These are phyloP conservation scores for Elgaria multicarinata DNA, from an alignment of 2,113 vertebrate genomes.

Conservation along the genomic window DNA sequence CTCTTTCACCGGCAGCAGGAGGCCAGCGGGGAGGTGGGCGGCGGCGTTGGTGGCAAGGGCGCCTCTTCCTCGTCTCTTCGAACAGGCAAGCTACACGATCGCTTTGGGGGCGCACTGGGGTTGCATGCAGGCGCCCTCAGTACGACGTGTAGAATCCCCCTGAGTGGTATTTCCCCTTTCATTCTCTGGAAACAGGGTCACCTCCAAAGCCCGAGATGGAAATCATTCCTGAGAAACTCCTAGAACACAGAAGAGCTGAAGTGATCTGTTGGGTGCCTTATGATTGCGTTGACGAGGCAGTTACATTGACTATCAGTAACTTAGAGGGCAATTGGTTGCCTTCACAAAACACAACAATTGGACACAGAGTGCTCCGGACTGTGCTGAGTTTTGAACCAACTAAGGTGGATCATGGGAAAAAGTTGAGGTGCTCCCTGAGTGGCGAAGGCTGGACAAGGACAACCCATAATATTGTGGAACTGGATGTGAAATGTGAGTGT, in stretches of 20 bases:
- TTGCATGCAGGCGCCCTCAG: too few relatives aligned
- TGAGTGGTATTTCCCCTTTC: not conserved
- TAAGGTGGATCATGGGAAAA: not conserved
- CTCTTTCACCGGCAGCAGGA: too few relatives aligned
- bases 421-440: not conserved
- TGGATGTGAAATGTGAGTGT: conserved; percentile 16
- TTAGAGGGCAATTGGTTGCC: not conserved
- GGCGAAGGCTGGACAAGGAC: not conserved
- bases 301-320: not conserved
- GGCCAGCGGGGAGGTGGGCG: too few relatives aligned
- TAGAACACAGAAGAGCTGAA: not conserved
- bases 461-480: not conserved
- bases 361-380: not conserved
- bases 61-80: too few relatives aligned
- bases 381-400: not conserved
- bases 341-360: not conserved
- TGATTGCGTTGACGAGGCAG: not conserved
- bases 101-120: too few relatives aligned
- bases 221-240: not conserved
- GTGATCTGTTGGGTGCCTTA: not conserved
- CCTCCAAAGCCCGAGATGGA: not conserved
- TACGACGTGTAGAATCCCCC: too few relatives aligned
- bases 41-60: too few relatives aligned
- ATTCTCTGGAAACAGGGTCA: not conserved
- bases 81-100: too few relatives aligned